Evolutionary conservation across 1,140 invertebrate genomes (phyloP).

Genomic region (Habropoda laboriosa): DNA sequence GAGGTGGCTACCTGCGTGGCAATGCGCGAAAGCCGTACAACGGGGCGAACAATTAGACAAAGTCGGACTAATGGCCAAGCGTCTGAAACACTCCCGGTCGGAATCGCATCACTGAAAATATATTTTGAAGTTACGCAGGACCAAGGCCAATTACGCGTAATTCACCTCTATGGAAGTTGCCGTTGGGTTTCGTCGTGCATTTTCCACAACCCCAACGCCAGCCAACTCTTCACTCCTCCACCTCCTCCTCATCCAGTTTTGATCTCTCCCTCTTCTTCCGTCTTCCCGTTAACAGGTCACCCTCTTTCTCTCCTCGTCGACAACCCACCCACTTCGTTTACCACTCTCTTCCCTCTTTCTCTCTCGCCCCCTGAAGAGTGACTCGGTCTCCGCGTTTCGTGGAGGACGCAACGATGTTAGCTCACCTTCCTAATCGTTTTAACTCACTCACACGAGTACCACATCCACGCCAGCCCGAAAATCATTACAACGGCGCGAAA

Average conservation of each 20-base stretch:
- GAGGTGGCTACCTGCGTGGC: constrained; percentile 40
- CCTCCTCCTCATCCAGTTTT: too few species aligned
- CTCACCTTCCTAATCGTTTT: constrained; percentile 76
- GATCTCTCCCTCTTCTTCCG: constrained; percentile 13
- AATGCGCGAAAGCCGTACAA: constrained; percentile 36
- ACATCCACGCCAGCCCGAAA: constrained; percentile 56
- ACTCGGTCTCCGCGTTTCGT: constrained; percentile 33
- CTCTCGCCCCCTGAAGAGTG: too few species aligned
- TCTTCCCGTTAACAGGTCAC: not conserved
- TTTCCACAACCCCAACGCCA: not conserved
- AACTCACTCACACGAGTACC: constrained; percentile 62
- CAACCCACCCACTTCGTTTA: constrained; percentile 28
- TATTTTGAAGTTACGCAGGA: constrained; percentile 72
- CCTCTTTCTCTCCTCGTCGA: constrained; percentile 3
- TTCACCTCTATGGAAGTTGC: constrained; percentile 68
- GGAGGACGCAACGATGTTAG: constrained; percentile 63
- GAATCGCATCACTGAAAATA: constrained; percentile 72
- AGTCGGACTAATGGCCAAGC: constrained; percentile 69
- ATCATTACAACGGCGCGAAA: constrained; percentile 64
- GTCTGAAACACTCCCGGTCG: constrained; percentile 55
- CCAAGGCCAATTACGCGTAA: constrained; percentile 74
- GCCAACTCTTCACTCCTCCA: not conserved
- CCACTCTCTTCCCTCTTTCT: not conserved
- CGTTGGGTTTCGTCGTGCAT: constrained; percentile 30
- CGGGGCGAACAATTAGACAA: constrained; percentile 65